Evolutionary conservation across 2,888 invertebrate species (phyloP).

Genomic region (Tinea pellionella): DNA sequence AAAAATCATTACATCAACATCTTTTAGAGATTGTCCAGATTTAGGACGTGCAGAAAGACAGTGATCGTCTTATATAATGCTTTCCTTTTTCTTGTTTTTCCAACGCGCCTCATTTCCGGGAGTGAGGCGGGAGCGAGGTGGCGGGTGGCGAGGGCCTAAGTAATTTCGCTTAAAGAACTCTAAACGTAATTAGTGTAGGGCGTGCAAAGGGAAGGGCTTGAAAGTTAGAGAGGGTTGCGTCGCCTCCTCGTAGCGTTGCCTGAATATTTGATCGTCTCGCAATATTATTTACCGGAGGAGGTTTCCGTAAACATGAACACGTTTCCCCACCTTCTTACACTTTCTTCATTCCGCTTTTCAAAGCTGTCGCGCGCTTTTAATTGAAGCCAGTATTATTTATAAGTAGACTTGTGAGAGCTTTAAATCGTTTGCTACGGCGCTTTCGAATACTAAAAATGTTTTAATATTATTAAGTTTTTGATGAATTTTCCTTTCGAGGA

Average conservation of each 20-base stretch:
- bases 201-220: conserved; percentile 73
- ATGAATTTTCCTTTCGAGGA: conserved; percentile 47
- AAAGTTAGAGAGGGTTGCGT: conserved; percentile 73
- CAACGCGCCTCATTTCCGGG: conserved; percentile 67
- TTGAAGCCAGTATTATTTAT: conserved; percentile 57
- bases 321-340: conserved; percentile 52
- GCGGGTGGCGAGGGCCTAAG: conserved; percentile 71
- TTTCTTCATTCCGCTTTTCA: conserved; percentile 44
- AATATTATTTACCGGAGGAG: conserved; percentile 67
- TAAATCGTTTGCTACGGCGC: conserved; percentile 59
- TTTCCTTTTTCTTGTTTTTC: conserved; percentile 67
- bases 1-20: conserved; percentile 69
- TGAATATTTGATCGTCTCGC: conserved; percentile 68
- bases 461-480: conserved; percentile 55
- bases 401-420: conserved; percentile 65
- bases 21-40: conserved; percentile 67
- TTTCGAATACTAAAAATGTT: conserved; percentile 46
- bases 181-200: conserved; percentile 77
- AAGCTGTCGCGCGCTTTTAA: conserved; percentile 63
- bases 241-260: conserved; percentile 49
- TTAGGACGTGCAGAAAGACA: conserved; percentile 59
- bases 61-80: conserved; percentile 59
- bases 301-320: conserved; percentile 63
- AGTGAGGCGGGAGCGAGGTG: conserved; percentile 46
- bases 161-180: conserved; percentile 76